phyloP scores from a whole-genome alignment of 2,113 vertebrate genomes.

The Ivindomyrus marchei region DNA sequence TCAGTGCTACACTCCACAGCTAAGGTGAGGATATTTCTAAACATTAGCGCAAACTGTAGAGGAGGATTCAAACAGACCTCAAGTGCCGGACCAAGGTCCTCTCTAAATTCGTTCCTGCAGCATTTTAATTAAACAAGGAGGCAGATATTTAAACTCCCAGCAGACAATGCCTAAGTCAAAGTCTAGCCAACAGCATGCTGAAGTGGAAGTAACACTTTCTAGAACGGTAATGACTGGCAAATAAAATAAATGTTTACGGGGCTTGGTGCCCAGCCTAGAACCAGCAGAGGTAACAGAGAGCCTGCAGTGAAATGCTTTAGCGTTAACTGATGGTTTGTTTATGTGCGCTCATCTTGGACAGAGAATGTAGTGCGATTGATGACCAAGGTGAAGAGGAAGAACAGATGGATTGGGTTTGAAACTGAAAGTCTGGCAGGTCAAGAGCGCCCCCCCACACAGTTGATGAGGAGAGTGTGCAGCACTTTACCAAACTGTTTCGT shows the following conservation, averaged over 20 bases:
- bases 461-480: neutral
- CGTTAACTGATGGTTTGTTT: neutral
- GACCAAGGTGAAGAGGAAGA: neutral
- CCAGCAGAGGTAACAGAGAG: neutral
- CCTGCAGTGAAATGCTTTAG: neutral
- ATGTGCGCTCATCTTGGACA: neutral
- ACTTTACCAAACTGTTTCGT: neutral
- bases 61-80: neutral
- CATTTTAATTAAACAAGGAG: neutral
- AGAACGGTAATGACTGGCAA: neutral
- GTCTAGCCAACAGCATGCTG: neutral
- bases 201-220: neutral
- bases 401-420: neutral
- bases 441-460: neutral
- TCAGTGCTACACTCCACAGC: neutral
- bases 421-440: neutral
- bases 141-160: neutral
- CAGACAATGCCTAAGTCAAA: neutral
- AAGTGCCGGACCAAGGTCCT: neutral
- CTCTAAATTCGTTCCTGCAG: neutral
- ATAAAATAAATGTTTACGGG: neutral
- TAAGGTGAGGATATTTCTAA: neutral
- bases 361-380: neutral
- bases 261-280: neutral
- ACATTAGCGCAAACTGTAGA: neutral